Percentiles rank a stretch among this genome's conserved stretches.
Conservation (phyloP, 2,113 vertebrate genomes). For the Amazona vittata region DNA sequence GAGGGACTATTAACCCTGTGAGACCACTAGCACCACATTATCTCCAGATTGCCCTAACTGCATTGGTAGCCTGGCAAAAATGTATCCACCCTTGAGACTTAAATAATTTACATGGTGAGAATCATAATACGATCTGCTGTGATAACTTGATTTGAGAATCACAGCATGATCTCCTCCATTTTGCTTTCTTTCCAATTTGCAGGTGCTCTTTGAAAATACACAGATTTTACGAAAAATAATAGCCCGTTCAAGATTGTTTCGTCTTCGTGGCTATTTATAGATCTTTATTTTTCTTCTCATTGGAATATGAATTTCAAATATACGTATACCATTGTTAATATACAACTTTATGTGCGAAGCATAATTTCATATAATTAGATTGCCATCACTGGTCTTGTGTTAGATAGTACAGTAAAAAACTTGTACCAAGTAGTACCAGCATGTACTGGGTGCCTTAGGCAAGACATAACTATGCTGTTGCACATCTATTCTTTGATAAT, state of each 20-base stretch:
- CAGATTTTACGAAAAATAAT: not conserved
- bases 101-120: constrained; percentile 15
- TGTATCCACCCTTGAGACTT: not conserved
- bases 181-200: not conserved
- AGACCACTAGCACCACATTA: not conserved
- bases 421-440: not conserved
- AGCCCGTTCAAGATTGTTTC: not conserved
- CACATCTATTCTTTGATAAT: constrained; percentile 24
- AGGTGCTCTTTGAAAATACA: not conserved
- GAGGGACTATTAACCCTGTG: constrained; percentile 24
- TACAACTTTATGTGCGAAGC: not conserved
- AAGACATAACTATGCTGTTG: not conserved
- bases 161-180: not conserved
- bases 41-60: constrained; percentile 21
- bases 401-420: not conserved
- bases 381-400: not conserved
- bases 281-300: not conserved
- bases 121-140: not conserved
- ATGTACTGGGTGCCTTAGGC: not conserved
- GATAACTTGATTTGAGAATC: not conserved
- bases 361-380: not conserved
- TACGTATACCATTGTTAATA: not conserved
- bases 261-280: not conserved
- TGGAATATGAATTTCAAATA: not conserved
- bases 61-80: not conserved